These are phyloP conservation scores for Mixornis gularis DNA, from an alignment of 2,113 vertebrate genomes.

Conservation along the genomic window DNA sequence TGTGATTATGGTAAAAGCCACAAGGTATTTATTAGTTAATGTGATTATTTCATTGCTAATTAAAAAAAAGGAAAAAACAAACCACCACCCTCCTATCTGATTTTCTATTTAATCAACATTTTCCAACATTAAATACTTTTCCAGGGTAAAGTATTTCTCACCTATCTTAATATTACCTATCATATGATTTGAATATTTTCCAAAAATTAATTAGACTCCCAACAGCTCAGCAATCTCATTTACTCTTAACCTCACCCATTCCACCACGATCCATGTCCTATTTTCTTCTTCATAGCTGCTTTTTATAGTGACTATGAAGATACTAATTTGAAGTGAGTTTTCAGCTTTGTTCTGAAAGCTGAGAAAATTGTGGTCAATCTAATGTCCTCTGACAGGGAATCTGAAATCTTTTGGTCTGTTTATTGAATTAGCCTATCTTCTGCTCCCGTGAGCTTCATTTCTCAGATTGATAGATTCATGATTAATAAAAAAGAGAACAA, in stretches of 20 bases:
- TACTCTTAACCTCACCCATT: background rate
- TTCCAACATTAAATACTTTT: background rate
- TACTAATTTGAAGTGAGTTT: constrained; percentile 21
- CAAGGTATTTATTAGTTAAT: constrained; percentile 20
- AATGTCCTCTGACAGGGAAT: constrained; percentile 7
- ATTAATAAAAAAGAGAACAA: constrained; percentile 4
- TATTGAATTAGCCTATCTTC: constrained; percentile 28
- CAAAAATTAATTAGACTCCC: background rate
- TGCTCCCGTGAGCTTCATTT: background rate
- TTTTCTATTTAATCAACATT: background rate
- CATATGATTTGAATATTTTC: background rate
- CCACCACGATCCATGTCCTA: background rate
- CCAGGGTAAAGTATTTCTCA: background rate
- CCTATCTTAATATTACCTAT: background rate
- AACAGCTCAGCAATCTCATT: background rate
- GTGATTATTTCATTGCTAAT: constrained; percentile 2
- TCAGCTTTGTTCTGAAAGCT: constrained; percentile 15
- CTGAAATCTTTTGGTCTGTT: constrained; percentile 21
- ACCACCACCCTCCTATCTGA: background rate
- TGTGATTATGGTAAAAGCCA: background rate
- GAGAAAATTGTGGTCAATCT: constrained; percentile 8
- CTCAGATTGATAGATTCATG: background rate
- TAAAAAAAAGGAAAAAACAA: background rate
- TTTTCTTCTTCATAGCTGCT: background rate
- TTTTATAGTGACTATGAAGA: background rate